Base-by-base conservation (phyloP, 2,113 vertebrate species). In the Aythya baeri region DNA sequence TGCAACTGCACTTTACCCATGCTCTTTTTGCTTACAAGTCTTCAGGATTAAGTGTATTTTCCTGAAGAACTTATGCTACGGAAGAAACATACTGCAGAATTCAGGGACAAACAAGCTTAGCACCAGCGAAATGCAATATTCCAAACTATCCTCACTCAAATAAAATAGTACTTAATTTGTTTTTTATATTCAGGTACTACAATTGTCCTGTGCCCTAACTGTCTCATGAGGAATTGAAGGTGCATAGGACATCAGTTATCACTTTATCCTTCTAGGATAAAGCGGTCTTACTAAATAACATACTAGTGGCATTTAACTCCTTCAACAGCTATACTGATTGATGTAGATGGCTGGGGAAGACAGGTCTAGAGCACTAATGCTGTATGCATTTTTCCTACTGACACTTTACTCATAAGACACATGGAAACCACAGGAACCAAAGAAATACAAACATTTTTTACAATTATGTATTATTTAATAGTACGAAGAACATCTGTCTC, bases 401-500 rank as follows among this genome's bases (percentile, higher is more conserved):
- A 38, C 58, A 36, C 50, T 89, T 74, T 75, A 58, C 15, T 70
- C 20, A 1, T 21, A 54, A 49, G 44, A 78, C 22, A 54, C 26
- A n/a, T 0, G 16, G 49, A 72, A 91, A 78, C 6, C 31, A 68
- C 11, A 72, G 36, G 66, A 89, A 52, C 41, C 36, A 52, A 90
- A 88, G 16, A 12, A 41, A 73, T 0, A 62, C 32, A 80, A 86
- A 54, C 52, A 66, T 38, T n/a, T 21, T 90, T 83, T 68, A 73
- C 68, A 34, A 4, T 22, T 25, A 76, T 46, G 3, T 7, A 72
- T 46, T 75, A 67, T 36, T 70, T 70, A 91, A 44, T 20, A 82
- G 15, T 18, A 62, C 59, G n/a, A 79, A 8, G 7, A 44, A 5
- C 34, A 88, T 0, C 0, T 0, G 36, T 7, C 31, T 81, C 41